These are phyloP conservation scores for Neogobius melanostomus DNA, from an alignment of 2,113 vertebrate species.

Conservation along the genomic window DNA sequence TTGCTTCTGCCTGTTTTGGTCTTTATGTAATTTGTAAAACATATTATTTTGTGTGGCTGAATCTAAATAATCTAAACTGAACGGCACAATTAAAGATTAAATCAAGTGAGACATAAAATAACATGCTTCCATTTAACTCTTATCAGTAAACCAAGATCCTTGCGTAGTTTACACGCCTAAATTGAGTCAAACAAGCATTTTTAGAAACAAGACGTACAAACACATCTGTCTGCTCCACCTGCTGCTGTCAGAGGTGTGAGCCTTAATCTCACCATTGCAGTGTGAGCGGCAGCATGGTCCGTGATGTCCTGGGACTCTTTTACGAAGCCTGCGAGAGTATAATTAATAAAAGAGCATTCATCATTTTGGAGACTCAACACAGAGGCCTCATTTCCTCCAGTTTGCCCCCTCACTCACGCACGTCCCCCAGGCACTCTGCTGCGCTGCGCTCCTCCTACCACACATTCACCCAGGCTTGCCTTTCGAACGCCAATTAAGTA, in stretches of 20 bases:
- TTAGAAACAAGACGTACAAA: neutral
- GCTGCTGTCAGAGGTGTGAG: conserved; percentile 12
- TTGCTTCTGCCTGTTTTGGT: too few relatives aligned
- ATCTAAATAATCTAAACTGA: too few relatives aligned
- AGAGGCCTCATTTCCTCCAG: conserved; percentile 55
- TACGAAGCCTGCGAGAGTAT: conserved; percentile 61
- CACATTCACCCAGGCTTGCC: conserved; percentile 40
- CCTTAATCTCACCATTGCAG: conserved; percentile 46
- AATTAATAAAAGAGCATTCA: conserved; percentile 76
- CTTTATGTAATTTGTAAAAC: too few relatives aligned
- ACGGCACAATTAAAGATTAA: conserved; percentile 1
- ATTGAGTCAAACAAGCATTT: neutral
- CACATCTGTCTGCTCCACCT: conserved; percentile 14
- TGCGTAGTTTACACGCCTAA: neutral
- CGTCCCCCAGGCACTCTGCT: conserved; percentile 48
- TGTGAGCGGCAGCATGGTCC: conserved; percentile 29
- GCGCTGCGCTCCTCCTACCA: conserved; percentile 27
- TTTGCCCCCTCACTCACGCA: conserved; percentile 58
- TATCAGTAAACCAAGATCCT: neutral
- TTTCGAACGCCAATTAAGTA: conserved; percentile 73
- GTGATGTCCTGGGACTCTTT: conserved; percentile 55
- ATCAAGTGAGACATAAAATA: neutral
- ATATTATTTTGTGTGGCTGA: too few relatives aligned
- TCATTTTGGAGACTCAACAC: conserved; percentile 66
- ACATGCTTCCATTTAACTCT: neutral